Percentiles rank a stretch among this genome's conserved stretches.
Conservation (phyloP, 2,113 vertebrate species). For the Lagenorhynchus albirostris region DNA sequence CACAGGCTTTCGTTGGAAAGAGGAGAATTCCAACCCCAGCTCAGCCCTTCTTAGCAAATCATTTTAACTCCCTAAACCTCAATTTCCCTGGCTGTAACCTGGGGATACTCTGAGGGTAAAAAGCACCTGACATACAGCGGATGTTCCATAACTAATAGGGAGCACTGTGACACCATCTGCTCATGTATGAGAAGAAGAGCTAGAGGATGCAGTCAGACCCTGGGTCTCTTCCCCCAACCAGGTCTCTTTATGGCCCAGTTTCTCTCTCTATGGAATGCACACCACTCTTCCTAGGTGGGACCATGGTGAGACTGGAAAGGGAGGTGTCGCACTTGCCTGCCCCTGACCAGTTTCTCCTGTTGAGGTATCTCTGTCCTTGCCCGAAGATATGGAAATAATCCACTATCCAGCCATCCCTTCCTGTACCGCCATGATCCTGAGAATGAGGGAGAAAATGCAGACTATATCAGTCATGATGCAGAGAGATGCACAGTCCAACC, state of each 20-base stretch:
- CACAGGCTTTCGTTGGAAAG: background rate
- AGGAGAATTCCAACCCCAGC: background rate
- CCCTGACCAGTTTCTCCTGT: constrained; percentile 78
- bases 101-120: background rate
- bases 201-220: background rate
- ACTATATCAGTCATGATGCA: background rate
- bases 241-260: background rate
- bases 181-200: background rate
- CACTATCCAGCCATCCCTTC: constrained; percentile 77
- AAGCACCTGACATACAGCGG: background rate
- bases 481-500: too few relatives aligned
- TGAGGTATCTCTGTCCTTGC: constrained; percentile 75
- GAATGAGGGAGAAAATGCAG: background rate
- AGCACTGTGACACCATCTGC: too few relatives aligned
- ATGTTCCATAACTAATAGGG: background rate
- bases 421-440: constrained; percentile 75
- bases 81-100: background rate
- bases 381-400: constrained; percentile 80
- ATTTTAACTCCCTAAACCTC: background rate
- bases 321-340: constrained; percentile 67
- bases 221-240: background rate
- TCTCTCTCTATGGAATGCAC: background rate
- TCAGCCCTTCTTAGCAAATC: background rate
- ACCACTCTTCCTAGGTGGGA: background rate
- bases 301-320: background rate